Evolutionary conservation across 2,888 invertebrate species (phyloP), one percentile per base, ranked within the genome.

Genomic region (Candidula unifasciata): DNA sequence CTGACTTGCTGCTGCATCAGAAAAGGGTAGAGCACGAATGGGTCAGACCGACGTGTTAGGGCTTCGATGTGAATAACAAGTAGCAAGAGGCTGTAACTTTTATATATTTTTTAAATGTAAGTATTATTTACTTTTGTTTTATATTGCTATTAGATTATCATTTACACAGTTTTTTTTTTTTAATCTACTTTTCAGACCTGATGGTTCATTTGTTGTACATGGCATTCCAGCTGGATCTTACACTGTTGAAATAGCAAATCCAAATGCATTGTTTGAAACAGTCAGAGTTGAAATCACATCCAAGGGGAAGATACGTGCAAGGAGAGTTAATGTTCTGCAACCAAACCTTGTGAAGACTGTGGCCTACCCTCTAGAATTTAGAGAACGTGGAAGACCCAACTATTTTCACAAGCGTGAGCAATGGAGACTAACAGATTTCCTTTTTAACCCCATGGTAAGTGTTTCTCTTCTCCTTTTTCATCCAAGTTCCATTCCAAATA

Each of bases 251-350:
- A 96, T 98, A 16, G 94, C 97, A 66, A 96, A 98, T 94, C 97
- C 98, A 0, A 96, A 98, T 92, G 97, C 96, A 92, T 95, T 96
- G 88, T 99, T 98, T 93, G 99, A 99, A 93, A 97, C 98, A 33
- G 96, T 97, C 10, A 95, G 99, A 87, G 98, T 99, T 1, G 99
- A 99, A 94, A 98, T 99, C 86, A 99, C 97, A 93, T 96, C 97
- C 0, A 99, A 98, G 94, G 99, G 99, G 66, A 99, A 99, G 94
- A 97, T 97, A 91, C 95, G 99, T 89, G 99, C 98, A 0, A 95
- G 99, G 74, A 97, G 97, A 94, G 97, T 99, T 0, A 99, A 98
- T 94, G 96, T 97, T 91, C 96, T 99, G 73, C 98, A 99, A 94
- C 97, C 97, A 0, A 96, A 97, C 0, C 96, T 97, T 93, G 96